Evolutionary conservation across 2,888 invertebrate genomes (phyloP).

Genomic region (Temnothorax rugatulus): DNA sequence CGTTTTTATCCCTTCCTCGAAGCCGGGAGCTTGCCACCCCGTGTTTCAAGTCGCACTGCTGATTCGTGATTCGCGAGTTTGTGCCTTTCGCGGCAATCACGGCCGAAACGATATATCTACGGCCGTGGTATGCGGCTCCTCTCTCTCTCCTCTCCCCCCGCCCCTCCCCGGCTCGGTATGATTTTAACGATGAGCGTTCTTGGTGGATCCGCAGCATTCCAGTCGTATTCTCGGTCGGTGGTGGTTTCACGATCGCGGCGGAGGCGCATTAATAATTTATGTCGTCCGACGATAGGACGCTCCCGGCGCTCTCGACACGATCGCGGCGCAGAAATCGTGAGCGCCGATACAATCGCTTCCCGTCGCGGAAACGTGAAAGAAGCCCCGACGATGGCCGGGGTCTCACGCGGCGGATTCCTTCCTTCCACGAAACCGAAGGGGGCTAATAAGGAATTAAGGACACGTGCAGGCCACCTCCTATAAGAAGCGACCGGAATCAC

Average conservation of each 20-base stretch:
- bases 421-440: conserved; percentile 41
- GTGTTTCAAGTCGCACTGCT: conserved; percentile 26
- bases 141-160: conserved; percentile 48
- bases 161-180: conserved; percentile 51
- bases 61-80: conserved; percentile 56
- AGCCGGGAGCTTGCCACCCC: conserved; percentile 11
- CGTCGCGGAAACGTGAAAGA: conserved; percentile 74
- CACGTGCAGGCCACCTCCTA: conserved; percentile 63
- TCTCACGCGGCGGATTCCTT: conserved; percentile 65
- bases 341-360: conserved; percentile 78
- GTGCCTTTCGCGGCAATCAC: conserved; percentile 49
- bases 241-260: conserved; percentile 75
- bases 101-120: conserved; percentile 47
- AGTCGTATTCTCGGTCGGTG: conserved; percentile 54
- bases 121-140: conserved; percentile 24
- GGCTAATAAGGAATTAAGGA: conserved; percentile 75
- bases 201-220: conserved; percentile 66
- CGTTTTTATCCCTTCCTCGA: conserved; percentile 40
- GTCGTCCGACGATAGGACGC: conserved; percentile 76
- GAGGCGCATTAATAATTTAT: conserved; percentile 81
- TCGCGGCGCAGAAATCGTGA: conserved; percentile 79
- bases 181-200: conserved; percentile 63
- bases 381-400: conserved; percentile 64
- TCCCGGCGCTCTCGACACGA: conserved; percentile 77
- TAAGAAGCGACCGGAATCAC: conserved; percentile 46